Conservation (phyloP, 2,113 vertebrate species). For the Pedionomus torquatus region DNA sequence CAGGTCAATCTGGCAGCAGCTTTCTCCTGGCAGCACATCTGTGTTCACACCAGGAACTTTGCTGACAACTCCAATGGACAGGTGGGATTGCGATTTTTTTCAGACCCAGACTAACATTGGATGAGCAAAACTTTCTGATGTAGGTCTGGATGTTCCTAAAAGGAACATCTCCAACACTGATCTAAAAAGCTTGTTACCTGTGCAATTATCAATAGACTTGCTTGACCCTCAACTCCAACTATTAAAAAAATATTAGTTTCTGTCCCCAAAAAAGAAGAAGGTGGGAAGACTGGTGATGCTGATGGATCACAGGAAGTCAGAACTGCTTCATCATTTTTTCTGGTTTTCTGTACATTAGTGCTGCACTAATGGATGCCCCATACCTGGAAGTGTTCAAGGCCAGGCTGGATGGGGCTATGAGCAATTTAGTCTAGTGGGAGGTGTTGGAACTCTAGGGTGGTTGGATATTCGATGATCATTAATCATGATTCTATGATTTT, state of each 20-base stretch:
- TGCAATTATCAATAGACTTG: neutral
- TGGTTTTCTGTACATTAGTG: neutral
- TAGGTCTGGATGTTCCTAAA: neutral
- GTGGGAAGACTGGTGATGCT: neutral
- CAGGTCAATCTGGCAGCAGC: neutral
- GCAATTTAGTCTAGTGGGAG: no score
- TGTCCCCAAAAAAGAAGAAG: neutral
- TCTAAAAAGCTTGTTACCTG: neutral
- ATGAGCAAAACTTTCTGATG: neutral
- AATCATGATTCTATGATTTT: no score
- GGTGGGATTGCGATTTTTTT: neutral
- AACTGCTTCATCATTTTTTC: neutral
- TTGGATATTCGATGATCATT: no score
- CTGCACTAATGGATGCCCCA: neutral
- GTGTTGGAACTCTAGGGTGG: no score
- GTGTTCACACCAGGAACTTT: neutral
- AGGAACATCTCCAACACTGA: neutral
- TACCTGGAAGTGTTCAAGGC: no score
- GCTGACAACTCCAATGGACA: neutral
- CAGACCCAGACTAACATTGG: neutral
- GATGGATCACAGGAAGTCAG: neutral
- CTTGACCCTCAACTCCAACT: neutral
- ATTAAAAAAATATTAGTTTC: neutral
- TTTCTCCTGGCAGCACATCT: neutral
- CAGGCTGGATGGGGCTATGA: no score